Percentiles rank a stretch among this genome's conserved stretches.
phyloP scores from a whole-genome alignment of 2,797 vertebrate genomes.

The Rousettus madagascariensis region DNA sequence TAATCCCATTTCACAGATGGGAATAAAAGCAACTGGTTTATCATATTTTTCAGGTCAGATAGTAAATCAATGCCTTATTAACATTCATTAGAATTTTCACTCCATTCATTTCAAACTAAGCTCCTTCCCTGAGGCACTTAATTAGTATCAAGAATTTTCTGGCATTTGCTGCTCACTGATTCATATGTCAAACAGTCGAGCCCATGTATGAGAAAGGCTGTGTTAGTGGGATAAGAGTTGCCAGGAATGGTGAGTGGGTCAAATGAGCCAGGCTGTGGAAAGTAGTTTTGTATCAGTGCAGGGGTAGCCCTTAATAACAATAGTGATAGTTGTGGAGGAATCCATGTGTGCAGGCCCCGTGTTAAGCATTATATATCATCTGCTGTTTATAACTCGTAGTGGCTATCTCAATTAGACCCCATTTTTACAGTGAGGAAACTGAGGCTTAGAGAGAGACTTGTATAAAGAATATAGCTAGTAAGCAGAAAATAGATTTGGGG shows the following conservation, averaged over 20 bases:
- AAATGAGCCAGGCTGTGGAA: neutral
- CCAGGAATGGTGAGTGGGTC: neutral
- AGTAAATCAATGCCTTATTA: conserved; percentile 68
- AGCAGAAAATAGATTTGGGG: neutral
- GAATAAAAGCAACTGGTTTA: conserved; percentile 62
- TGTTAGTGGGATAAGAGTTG: neutral
- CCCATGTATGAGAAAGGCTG: neutral
- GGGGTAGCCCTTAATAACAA: neutral
- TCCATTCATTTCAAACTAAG: conserved; percentile 45
- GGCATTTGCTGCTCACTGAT: neutral
- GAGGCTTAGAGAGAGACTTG: neutral
- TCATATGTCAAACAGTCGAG: neutral
- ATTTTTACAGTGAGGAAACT: neutral
- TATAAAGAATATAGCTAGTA: neutral
- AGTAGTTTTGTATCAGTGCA: neutral
- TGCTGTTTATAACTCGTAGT: neutral
- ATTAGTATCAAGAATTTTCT: conserved; percentile 56
- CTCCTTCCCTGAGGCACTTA: conserved; percentile 56
- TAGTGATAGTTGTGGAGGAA: neutral
- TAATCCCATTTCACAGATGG: conserved; percentile 78
- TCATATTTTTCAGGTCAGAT: conserved; percentile 45
- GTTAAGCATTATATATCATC: neutral
- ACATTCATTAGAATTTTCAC: conserved; percentile 63
- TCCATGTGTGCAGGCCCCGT: neutral
- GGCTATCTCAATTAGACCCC: neutral